phyloP scores from a whole-genome alignment of 2,113 vertebrate species.

The Malurus alboscapulatus region DNA sequence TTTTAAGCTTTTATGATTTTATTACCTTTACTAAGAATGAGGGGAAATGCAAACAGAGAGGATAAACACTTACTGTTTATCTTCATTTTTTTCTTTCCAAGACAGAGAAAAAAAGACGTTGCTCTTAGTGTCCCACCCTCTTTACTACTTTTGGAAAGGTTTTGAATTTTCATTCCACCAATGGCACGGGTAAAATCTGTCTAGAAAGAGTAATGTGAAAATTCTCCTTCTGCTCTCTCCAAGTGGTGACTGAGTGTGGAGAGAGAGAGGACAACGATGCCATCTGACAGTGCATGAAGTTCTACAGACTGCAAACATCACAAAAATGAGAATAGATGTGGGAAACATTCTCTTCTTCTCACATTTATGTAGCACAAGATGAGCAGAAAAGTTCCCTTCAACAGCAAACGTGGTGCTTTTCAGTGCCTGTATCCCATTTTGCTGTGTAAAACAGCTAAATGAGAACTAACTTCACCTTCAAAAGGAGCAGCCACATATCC shows the following conservation, averaged over 20 bases:
- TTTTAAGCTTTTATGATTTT: slow-evolving; percentile 23
- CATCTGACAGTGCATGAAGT: background rate
- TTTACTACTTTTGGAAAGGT: background rate
- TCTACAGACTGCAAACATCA: background rate
- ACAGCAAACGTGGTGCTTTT: background rate
- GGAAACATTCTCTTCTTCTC: background rate
- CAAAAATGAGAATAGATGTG: background rate
- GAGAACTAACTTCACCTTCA: background rate
- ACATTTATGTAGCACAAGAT: background rate
- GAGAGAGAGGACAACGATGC: background rate
- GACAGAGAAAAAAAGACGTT: background rate
- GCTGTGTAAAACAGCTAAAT: background rate
- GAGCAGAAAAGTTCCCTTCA: background rate
- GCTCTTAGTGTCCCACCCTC: background rate
- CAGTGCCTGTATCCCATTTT: background rate
- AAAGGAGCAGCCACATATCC: background rate
- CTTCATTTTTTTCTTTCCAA: background rate
- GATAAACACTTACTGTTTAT: background rate
- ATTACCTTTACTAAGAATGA: background rate
- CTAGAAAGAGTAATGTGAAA: background rate
- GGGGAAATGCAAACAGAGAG: background rate
- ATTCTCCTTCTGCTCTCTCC: background rate
- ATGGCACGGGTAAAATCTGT: background rate
- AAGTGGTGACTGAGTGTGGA: background rate
- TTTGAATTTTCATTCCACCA: background rate